phyloP scores from a whole-genome alignment of 2,797 vertebrate genomes.

The Pipistrellus nathusii region DNA sequence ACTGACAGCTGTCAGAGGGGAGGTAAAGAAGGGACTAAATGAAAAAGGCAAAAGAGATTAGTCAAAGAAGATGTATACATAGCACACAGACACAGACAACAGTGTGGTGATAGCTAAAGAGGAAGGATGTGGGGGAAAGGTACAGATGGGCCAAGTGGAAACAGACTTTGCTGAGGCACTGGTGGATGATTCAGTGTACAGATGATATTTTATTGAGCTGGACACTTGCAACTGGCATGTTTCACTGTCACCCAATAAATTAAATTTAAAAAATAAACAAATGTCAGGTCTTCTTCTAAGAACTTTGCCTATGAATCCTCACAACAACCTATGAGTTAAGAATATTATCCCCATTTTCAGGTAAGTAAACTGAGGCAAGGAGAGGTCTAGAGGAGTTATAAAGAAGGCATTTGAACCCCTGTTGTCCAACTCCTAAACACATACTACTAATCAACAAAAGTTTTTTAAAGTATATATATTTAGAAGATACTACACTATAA shows the following conservation, averaged over 20 bases:
- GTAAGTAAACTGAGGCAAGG: slow-evolving; percentile 7
- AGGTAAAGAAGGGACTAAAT: not conserved
- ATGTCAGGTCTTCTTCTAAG: not conserved
- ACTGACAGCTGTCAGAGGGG: not conserved
- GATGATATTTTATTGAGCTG: not conserved
- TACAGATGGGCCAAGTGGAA: not conserved
- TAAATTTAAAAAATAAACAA: not conserved
- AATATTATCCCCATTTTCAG: not conserved
- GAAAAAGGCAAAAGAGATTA: not conserved
- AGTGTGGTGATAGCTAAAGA: not conserved
- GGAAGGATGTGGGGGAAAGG: not conserved
- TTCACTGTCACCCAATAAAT: not conserved
- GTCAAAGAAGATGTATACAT: not conserved
- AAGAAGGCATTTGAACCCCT: not conserved
- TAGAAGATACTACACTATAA: not conserved
- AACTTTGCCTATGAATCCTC: not conserved
- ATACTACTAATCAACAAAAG: not conserved
- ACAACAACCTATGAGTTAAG: not conserved
- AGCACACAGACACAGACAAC: not conserved
- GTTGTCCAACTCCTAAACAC: not conserved
- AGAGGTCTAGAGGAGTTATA: not conserved
- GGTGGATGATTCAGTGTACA: not conserved
- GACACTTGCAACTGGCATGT: not conserved
- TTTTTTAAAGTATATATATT: not conserved
- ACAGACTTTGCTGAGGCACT: not conserved